Base-by-base conservation (phyloP, 37 sponge, comb jelly and placozoan species). In the Petrosia ficiformis region DNA sequence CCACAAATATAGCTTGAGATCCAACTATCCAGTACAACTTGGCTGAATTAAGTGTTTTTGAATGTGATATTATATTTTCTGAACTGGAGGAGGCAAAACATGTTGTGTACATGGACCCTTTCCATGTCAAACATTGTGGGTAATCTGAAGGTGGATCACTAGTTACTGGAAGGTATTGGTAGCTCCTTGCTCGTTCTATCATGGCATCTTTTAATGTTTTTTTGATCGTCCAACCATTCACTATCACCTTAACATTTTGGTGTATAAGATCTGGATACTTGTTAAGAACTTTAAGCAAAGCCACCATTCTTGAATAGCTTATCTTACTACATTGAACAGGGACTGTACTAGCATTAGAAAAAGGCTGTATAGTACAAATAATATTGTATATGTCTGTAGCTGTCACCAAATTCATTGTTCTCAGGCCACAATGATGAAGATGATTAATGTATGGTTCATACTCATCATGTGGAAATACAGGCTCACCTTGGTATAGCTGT, bases 131-230 rank as follows among this genome's bases (percentile, higher is more conserved):
- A 10, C 57, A 60, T 19, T 26, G 10, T 11, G 87, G 81, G 37
- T 86, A 86, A 33, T 63, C 43, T 21, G 1, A 26, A 6, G 87
- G 87, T n/a, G 57, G 41, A 14, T 10, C n/a, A 14, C 42, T 21
- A 31, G 10, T 57, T 40, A 86, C 66, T 44, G 87, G 87, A 11
- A 86, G 67, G 74, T 74, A 85, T 44, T n/a, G n/a, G n/a, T n/a
- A n/a, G n/a, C n/a, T n/a, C n/a, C n/a, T n/a, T n/a, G n/a, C n/a
- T n/a, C n/a, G n/a, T n/a, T n/a, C n/a, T n/a, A n/a, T n/a, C n/a
- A n/a, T n/a, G n/a, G n/a, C n/a, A n/a, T n/a, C n/a, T n/a, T n/a
- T n/a, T n/a, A n/a, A n/a, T n/a, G n/a, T n/a, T n/a, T n/a, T n/a
- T n/a, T n/a, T n/a, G n/a, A n/a, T n/a, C n/a, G n/a, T n/a, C n/a